Conservation (phyloP, 2,888 invertebrate genomes). For the Cryptocephalus moraei region DNA sequence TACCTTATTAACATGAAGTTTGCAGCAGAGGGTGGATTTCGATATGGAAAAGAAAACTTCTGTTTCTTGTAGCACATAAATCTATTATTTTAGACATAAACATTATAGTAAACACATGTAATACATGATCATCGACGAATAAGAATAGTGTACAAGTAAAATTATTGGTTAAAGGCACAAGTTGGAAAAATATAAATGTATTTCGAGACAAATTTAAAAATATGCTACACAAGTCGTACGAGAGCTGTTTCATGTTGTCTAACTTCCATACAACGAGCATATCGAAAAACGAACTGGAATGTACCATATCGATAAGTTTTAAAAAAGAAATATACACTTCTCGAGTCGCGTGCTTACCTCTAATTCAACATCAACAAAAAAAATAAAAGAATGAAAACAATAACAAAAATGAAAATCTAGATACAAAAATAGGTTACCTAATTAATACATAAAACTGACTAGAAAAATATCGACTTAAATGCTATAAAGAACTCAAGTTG, state of each 20-base stretch:
- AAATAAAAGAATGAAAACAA: no score
- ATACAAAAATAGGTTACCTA: slow-evolving; percentile 1
- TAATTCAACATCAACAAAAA: no score
- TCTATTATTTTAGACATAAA: slow-evolving; percentile 29
- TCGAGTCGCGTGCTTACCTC: no score
- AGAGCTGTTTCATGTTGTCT: no score
- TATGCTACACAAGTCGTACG: background rate
- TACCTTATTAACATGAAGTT: no score
- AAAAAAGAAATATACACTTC: no score
- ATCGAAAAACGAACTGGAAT: no score
- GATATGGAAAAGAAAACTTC: background rate
- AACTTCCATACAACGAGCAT: no score
- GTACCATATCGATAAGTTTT: no score
- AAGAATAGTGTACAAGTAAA: slow-evolving; percentile 30
- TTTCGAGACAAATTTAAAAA: slow-evolving; percentile 7
- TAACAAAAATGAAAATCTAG: no score
- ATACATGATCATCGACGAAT: slow-evolving; percentile 28
- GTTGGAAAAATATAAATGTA: slow-evolving; percentile 34
- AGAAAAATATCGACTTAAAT: background rate
- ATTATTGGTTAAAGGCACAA: slow-evolving; percentile 36
- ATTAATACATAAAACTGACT: slow-evolving; percentile 2
- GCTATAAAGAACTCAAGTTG: no score
- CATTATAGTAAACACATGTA: slow-evolving; percentile 33
- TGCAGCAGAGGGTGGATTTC: no score
- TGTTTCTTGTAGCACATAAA: slow-evolving; percentile 22